Conservation (phyloP, 2,797 vertebrate genomes). For the Octomys mimax region DNA sequence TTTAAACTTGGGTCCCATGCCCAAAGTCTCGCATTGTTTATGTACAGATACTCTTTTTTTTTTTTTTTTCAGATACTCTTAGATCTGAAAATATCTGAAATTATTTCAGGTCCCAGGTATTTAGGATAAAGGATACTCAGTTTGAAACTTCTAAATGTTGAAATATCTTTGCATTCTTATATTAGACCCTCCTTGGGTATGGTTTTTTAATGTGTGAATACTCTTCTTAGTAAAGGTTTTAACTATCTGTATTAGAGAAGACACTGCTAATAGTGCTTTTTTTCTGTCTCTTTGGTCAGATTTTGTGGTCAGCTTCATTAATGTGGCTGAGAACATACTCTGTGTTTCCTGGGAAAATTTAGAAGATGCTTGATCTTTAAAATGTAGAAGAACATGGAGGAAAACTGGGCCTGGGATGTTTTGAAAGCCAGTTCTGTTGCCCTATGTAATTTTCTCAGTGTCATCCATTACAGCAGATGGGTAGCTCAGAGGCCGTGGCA, state of each 20-base stretch:
- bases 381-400: neutral
- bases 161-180: neutral
- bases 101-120: neutral
- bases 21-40: neutral
- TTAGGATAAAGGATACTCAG: neutral
- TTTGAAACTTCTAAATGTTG: neutral
- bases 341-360: neutral
- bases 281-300: slow-evolving; percentile 12
- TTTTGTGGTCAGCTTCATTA: neutral
- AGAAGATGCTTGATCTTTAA: slow-evolving; percentile 24
- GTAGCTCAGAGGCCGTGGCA: neutral
- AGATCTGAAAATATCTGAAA: neutral
- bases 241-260: neutral
- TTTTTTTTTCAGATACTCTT: neutral
- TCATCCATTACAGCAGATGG: neutral
- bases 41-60: neutral
- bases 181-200: neutral
- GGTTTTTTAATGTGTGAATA: neutral
- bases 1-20: neutral
- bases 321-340: neutral
- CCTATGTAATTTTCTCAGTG: neutral
- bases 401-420: neutral
- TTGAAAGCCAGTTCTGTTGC: neutral
- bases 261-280: neutral
- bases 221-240: neutral